Evolutionary conservation across 2,797 vertebrate genomes (phyloP), one percentile per base, ranked within the genome.

Genomic region (Siniperca scherzeri): DNA sequence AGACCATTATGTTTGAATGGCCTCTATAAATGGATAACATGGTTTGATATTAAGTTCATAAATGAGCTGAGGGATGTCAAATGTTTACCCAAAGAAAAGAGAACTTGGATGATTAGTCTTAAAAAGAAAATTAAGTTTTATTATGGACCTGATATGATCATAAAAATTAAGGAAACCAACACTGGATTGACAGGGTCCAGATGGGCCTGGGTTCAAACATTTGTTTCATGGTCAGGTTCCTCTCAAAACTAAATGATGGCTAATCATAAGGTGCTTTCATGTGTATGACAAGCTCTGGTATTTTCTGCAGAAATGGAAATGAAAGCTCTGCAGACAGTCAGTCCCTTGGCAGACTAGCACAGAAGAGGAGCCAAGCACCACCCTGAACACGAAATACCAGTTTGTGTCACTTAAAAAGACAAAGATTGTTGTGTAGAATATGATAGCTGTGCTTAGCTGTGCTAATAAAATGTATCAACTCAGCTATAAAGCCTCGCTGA

Each of bases 261-360:
- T 33, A 21, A 72, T 74, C 8, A 57, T 55, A 16, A 16, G 4
- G 22, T 65, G 68, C 11, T 77, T 42, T 73, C n/a, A 66, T 76
- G 59, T 70, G 40, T 77, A 30, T 68, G 30, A 74, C 19, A 17
- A 80, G 59, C 44, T 65, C 61, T 66, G 74, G 56, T 50, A 36
- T 72, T 84, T 84, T 80, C 33, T 73, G 66, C 53, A 80, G 52
- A 78, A 77, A 57, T 72, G 40, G 19, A 75, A 79, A 53, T 64
- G 10, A 77, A 83, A 79, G 69, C 71, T 70, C 64, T 75, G 70
- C 70, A 75, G 67, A 72, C 62, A 48, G 19, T 21, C 25, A 62
- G 72, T 62, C 16, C 9, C 30, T 72, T 82, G 71, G 75, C 71
- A 81, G 46, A 60, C 3, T 8, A 19, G 8, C 27, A 56, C 21